Evolutionary conservation across 1,140 invertebrate genomes (phyloP).

Genomic region (Dreissena polymorpha): DNA sequence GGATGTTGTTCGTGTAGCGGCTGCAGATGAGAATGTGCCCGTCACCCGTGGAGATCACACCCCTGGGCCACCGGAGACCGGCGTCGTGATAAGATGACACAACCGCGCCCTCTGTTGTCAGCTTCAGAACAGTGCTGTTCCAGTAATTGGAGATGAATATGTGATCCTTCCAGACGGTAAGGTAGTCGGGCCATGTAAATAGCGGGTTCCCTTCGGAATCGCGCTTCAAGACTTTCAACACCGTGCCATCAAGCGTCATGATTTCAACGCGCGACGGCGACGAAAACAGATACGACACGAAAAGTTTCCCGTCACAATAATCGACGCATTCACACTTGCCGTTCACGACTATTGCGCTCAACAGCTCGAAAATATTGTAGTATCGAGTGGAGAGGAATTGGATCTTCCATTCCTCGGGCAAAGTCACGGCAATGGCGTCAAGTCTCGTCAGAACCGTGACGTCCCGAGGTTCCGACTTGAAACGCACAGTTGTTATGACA

Average conservation of each 20-base stretch:
- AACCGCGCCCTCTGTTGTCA: not conserved
- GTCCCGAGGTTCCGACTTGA: not conserved
- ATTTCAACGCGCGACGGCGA: not conserved
- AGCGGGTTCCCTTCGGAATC: not conserved
- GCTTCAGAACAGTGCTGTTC: not conserved
- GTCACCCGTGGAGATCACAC: not conserved
- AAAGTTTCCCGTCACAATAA: not conserved
- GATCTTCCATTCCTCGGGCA: not conserved
- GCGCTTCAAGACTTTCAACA: not conserved
- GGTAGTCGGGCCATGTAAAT: not conserved
- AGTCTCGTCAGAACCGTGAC: not conserved
- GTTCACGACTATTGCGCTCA: not conserved
- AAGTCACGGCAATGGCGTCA: conserved; percentile 2
- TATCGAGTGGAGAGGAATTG: not conserved
- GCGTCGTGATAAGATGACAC: not conserved
- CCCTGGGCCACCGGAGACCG: not conserved
- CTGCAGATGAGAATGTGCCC: not conserved
- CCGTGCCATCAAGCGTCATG: not conserved
- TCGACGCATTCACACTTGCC: not conserved
- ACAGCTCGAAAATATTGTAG: not conserved
- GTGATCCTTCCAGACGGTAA: not conserved
- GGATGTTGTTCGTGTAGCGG: not conserved
- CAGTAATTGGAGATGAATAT: not conserved
- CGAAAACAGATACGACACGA: conserved; percentile 1
- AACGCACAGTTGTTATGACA: not conserved